phyloP scores from a whole-genome alignment of 2,113 vertebrate species.

The Rhynchomys soricoides region DNA sequence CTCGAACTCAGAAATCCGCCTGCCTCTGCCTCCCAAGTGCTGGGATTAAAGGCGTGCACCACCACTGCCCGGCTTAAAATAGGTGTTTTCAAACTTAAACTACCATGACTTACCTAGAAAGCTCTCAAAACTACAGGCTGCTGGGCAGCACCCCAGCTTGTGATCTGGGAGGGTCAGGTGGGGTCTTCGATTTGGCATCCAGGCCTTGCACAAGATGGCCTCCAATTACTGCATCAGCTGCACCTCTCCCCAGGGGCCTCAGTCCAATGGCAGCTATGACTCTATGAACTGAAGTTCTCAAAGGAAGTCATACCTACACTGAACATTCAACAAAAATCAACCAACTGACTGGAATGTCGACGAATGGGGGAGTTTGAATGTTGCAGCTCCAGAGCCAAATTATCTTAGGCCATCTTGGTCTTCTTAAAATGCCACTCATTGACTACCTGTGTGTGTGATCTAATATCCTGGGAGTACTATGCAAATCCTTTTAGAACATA shows the following conservation, averaged over 20 bases:
- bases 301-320: background rate
- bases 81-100: background rate
- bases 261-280: background rate
- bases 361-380: background rate
- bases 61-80: background rate
- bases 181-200: background rate
- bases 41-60: too few relatives aligned
- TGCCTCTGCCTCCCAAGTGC: too few relatives aligned
- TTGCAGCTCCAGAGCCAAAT: background rate
- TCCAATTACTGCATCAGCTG: background rate
- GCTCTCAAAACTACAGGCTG: too few relatives aligned
- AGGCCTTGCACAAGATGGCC: background rate
- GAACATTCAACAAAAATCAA: too few relatives aligned
- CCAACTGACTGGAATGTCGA: background rate
- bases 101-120: background rate
- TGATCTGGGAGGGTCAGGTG: background rate
- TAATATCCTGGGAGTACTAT: too few relatives aligned
- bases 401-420: background rate
- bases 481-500: background rate
- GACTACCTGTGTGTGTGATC: background rate
- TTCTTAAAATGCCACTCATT: background rate
- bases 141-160: background rate
- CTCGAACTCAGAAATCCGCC: too few relatives aligned
- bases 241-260: accelerated
- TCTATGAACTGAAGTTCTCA: background rate